phyloP scores from a whole-genome alignment of 2,113 vertebrate species.

The Saccopteryx leptura region DNA sequence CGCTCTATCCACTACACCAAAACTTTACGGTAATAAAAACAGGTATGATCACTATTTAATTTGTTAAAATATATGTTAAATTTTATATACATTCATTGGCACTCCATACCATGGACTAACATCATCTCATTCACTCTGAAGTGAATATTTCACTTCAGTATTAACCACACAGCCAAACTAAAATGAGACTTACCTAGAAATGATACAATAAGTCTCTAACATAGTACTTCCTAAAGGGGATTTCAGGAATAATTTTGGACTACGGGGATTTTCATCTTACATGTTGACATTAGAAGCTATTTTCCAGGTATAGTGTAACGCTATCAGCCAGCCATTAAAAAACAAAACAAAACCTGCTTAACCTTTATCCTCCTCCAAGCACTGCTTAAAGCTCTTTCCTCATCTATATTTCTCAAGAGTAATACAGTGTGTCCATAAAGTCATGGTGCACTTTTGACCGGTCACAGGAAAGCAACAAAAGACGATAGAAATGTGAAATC shows the following conservation, averaged over 20 bases:
- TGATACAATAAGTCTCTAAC: not conserved
- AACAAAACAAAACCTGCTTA: not conserved
- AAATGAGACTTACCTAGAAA: conserved; percentile 39
- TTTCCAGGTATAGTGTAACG: not conserved
- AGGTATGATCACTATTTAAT: not conserved
- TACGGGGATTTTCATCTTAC: conserved; percentile 7
- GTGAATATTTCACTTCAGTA: not conserved
- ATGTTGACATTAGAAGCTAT: not conserved
- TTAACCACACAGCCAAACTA: not conserved
- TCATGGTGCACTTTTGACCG: too few species aligned
- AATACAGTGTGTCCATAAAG: not conserved
- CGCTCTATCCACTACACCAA: too few species aligned
- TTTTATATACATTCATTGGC: not conserved
- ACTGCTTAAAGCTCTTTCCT: not conserved
- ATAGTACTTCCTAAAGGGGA: not conserved
- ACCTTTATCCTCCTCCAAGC: not conserved
- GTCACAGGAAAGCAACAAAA: too few species aligned
- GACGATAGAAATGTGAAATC: too few species aligned
- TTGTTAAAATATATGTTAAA: not conserved
- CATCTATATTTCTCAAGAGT: not conserved
- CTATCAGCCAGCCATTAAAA: not conserved
- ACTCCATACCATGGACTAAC: not conserved
- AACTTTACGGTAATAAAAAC: conserved; percentile 23
- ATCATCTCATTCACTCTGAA: not conserved
- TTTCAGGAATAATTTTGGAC: conserved; percentile 26